Percentiles rank a stretch among this genome's conserved stretches.
These are phyloP conservation scores for Vanessa cardui DNA, from an alignment of 2,888 invertebrate species.

Conservation along the genomic window DNA sequence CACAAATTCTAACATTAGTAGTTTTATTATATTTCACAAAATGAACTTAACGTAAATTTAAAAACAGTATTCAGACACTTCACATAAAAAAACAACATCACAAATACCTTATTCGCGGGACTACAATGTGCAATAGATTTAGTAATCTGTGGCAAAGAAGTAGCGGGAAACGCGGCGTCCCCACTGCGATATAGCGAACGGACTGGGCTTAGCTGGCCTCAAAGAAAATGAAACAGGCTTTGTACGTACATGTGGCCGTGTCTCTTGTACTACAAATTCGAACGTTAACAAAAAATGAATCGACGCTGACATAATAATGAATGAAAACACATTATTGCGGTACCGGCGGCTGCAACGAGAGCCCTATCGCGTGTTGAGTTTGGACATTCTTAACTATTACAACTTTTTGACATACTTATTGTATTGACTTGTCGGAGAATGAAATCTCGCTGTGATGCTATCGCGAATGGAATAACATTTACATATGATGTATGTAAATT, in stretches of 20 bases:
- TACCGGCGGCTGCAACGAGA: neutral
- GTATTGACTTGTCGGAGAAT: no score
- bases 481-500: no score
- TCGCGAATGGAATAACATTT: no score
- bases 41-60: constrained; percentile 9
- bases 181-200: constrained; percentile 55
- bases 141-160: constrained; percentile 54
- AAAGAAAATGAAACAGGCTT: constrained; percentile 41
- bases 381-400: neutral
- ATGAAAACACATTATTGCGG: constrained; percentile 24
- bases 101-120: constrained; percentile 57
- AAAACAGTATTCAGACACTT: constrained; percentile 9
- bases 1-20: neutral
- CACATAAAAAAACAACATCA: constrained; percentile 19
- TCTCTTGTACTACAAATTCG: constrained; percentile 19
- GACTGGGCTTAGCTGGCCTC: constrained; percentile 59
- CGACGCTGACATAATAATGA: constrained; percentile 20
- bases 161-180: constrained; percentile 65
- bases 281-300: constrained; percentile 27
- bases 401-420: no score
- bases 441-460: no score
- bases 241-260: constrained; percentile 17
- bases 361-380: neutral
- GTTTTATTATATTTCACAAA: neutral
- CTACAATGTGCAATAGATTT: constrained; percentile 48